Evolutionary conservation across 2,113 vertebrate species (phyloP), one percentile per base, ranked within the genome.

Genomic region (Tinamus guttatus): DNA sequence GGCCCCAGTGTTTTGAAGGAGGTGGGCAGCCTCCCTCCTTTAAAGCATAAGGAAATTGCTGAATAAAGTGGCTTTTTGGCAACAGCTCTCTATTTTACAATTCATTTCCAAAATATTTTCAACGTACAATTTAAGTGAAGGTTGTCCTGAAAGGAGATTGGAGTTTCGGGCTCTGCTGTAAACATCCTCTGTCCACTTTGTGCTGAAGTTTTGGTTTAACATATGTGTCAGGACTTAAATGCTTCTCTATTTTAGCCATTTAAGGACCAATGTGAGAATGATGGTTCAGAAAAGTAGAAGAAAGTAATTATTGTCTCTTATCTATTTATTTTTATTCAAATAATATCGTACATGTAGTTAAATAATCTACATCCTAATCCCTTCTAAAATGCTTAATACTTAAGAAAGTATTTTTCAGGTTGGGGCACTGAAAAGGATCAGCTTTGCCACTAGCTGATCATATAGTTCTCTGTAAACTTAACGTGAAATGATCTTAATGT

Each of bases 181-280:
- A 27, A 20, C 56, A 51, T 19, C 38, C 13, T 0, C 0, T 51
- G 32, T 71, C 38, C 2, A 0, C 51, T 27, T 91, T 2, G 0
- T 65, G 32, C 58, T 0, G 11, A 74, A 58, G 8, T 54, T 52
- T 73, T 40, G 11, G 3, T 51, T 71, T 58, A 47, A 45, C 2
- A 0, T 49, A 4, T 34, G 19, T 60, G 11, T 73, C 45, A 40
- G 81, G 59, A 27, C 41, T 27, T 27, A 32, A 63, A 1, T 59
- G 38, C 8, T 58, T 56, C 28, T 20, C 0, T 17, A 8, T 83
- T 87, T 82, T 21, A 22, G 8, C 78, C 45, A 45, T 70, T 83
- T 41, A 67, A 77, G 34, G n/a, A 28, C 12, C 21, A n/a, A 7
- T 17, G 7, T 34, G 63, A 59, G 77, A 92, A 67, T 19, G 25